A percentile compares a stretch with the other conserved stretches of the same genome.
These are phyloP conservation scores for Sphinx pinastri DNA, from an alignment of 2,888 invertebrate species.

Conservation along the genomic window DNA sequence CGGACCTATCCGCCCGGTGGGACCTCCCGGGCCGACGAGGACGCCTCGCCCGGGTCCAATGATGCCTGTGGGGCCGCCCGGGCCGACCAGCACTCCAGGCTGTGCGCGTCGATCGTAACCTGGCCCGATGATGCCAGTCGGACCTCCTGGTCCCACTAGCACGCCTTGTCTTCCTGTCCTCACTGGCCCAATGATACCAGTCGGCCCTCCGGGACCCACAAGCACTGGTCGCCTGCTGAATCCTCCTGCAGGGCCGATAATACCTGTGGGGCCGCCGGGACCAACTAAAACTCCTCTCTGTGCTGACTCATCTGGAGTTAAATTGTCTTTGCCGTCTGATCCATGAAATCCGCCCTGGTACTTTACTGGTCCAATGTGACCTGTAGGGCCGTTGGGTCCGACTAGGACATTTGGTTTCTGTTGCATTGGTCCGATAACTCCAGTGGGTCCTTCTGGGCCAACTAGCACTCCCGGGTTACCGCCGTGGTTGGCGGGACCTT, in stretches of 20 bases:
- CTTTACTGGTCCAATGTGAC: conserved; percentile 39
- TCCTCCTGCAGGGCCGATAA: conserved; percentile 46
- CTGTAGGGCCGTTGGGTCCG: conserved; percentile 63
- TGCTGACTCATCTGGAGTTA: conserved; percentile 42
- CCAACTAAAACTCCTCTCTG: conserved; percentile 72
- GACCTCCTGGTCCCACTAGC: conserved; percentile 72
- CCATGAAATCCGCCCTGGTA: conserved; percentile 48
- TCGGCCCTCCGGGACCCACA: conserved; percentile 73
- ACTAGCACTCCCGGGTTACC: conserved; percentile 61
- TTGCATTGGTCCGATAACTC: conserved; percentile 44
- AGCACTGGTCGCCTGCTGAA: conserved; percentile 55
- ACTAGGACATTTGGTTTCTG: conserved; percentile 53
- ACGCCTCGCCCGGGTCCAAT: conserved; percentile 53
- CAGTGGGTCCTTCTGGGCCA: conserved; percentile 67
- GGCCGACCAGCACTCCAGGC: conserved; percentile 62
- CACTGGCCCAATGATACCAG: conserved; percentile 55
- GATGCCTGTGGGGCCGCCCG: conserved; percentile 65
- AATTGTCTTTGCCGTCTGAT: conserved; percentile 54
- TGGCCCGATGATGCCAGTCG: conserved; percentile 54
- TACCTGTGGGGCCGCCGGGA: conserved; percentile 64
- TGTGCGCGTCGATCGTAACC: conserved; percentile 54
- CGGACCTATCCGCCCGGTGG: conserved; percentile 66
- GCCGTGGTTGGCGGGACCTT: conserved; percentile 41
- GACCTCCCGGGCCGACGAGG: conserved; percentile 74
- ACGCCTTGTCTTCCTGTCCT: conserved; percentile 45